These are phyloP conservation scores for Lymantria monacha DNA, from an alignment of 2,888 invertebrate genomes.

Conservation along the genomic window DNA sequence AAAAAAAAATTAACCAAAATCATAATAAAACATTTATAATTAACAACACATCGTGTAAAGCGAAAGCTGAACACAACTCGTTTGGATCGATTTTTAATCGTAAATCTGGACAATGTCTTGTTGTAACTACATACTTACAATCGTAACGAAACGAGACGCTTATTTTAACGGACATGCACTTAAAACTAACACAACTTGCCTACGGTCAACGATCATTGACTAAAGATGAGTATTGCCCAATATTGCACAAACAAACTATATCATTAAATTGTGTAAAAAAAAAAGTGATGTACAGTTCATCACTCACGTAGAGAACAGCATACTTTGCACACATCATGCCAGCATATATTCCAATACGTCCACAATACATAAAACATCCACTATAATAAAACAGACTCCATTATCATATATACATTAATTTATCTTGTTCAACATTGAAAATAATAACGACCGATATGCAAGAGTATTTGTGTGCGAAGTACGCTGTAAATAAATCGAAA, in stretches of 20 bases:
- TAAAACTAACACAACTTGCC: slow-evolving; percentile 57
- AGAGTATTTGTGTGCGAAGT: slow-evolving; percentile 11
- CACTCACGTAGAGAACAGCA: slow-evolving; percentile 22
- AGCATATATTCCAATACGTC: slow-evolving; percentile 1
- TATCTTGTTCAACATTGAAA: not conserved
- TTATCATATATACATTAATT: no score
- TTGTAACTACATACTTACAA: slow-evolving; percentile 42
- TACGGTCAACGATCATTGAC: slow-evolving; percentile 55
- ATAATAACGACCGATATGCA: not conserved
- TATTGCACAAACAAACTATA: slow-evolving; percentile 67
- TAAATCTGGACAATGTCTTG: slow-evolving; percentile 30
- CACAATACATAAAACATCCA: no score
- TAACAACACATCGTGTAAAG: slow-evolving; percentile 12
- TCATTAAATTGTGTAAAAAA: slow-evolving; percentile 14
- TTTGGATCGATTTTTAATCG: slow-evolving; percentile 25
- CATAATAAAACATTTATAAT: slow-evolving; percentile 19
- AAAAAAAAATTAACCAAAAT: slow-evolving; percentile 13
- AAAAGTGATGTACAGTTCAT: slow-evolving; percentile 7
- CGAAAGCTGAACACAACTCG: slow-evolving; percentile 11
- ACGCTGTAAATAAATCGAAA: slow-evolving; percentile 20
- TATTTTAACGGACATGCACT: slow-evolving; percentile 52
- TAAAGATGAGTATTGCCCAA: slow-evolving; percentile 77
- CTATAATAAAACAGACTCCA: no score
- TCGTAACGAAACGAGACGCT: slow-evolving; percentile 32
- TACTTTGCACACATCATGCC: slow-evolving; percentile 16